phyloP scores from a whole-genome alignment of 2,888 invertebrate genomes.

The Polyploca ridens region DNA sequence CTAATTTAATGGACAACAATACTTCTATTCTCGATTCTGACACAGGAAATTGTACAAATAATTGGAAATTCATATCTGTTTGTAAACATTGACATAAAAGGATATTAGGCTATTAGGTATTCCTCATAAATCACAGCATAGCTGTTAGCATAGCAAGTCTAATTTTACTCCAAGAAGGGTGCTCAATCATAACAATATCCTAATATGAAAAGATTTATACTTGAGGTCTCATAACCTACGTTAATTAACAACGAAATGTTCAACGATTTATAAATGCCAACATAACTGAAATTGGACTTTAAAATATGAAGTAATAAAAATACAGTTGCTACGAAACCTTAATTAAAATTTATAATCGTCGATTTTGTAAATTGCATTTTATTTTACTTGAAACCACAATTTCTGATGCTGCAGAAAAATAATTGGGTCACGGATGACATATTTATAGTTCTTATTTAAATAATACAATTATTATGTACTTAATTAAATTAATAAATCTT shows the following conservation, averaged over 20 bases:
- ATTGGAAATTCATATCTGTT: too few relatives aligned
- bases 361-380: background rate
- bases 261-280: background rate
- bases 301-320: slow-evolving; percentile 4
- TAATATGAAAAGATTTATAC: background rate
- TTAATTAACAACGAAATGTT: slow-evolving; percentile 5
- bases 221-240: background rate
- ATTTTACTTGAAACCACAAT: background rate
- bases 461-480: background rate
- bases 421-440: background rate
- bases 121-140: background rate
- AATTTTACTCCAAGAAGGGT: background rate
- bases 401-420: background rate
- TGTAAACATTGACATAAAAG: too few relatives aligned
- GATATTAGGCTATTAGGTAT: background rate
- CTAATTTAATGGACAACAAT: too few relatives aligned
- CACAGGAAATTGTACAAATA: too few relatives aligned
- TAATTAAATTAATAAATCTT: slow-evolving; percentile 9
- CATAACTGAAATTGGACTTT: background rate
- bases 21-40: too few relatives aligned
- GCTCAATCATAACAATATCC: background rate
- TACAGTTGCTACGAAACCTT: slow-evolving; percentile 6
- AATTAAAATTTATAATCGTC: background rate
- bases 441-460: too few relatives aligned
- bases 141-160: background rate